Evolutionary conservation across 2,888 invertebrate genomes (phyloP), one percentile per base, ranked within the genome.

Genomic region (Tipula unca): DNA sequence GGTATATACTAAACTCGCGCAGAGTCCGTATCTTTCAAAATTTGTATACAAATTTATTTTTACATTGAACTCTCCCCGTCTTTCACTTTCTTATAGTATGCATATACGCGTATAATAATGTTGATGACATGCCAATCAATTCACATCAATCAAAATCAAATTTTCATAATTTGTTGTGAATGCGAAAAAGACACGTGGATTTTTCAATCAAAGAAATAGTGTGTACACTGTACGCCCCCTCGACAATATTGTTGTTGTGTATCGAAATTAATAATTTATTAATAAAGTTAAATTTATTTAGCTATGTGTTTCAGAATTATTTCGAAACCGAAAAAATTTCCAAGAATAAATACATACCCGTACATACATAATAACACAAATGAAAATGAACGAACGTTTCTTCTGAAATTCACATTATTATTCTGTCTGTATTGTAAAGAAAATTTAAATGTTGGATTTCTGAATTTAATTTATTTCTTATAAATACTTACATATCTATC

Each of bases 181-280:
- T 6, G 6, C 42, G 4, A 48, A 8, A 17, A 48, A 5, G 13
- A 17, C 17, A 42, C n/a, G n/a, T n/a, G 32, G 32, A 32, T 6
- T 32, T 32, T 1, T 2, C 3, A 6, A 32, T 4, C 0, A 4
- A 6, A 32, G 32, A 32, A 32, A 32, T 32, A 32, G 32, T 32
- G 6, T 32, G 32, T 32, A n/a, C n/a, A n/a, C n/a, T 32, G 32
- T 32, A 32, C 5, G 32, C 5, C 6, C 32, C 32, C 32, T 32
- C 3, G 32, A 32, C 4, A 32, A 32, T 6, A 32, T 32, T 32
- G n/a, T n/a, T n/a, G n/a, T n/a, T n/a, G n/a, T n/a, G n/a, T n/a
- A n/a, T n/a, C n/a, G 48, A 54, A 69, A 69, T 69, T 69, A 69
- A 69, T 69, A 69, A 69, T 69, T 69, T 69, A 69, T 69, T 69